Evolutionary conservation across 1,140 invertebrate genomes (phyloP).

Genomic region (Eueides isabella): DNA sequence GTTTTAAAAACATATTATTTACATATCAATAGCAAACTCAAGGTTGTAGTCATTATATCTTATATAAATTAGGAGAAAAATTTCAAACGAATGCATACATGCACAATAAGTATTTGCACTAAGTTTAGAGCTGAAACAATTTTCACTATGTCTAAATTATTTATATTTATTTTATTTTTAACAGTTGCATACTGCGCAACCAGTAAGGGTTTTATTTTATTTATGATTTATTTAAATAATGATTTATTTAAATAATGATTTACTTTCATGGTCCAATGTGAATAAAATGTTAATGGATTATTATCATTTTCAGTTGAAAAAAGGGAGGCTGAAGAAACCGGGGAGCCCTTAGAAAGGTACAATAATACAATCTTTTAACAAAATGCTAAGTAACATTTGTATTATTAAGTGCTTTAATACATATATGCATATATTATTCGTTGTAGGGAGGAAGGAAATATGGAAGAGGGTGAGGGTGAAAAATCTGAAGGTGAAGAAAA

Average conservation of each 20-base stretch:
- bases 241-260: background rate
- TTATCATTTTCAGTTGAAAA: constrained; percentile 13
- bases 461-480: background rate
- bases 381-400: no score
- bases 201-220: constrained; percentile 7
- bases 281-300: background rate
- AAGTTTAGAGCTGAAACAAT: background rate
- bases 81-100: constrained; percentile 19
- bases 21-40: constrained; percentile 30
- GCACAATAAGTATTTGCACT: constrained; percentile 18
- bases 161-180: constrained; percentile 17
- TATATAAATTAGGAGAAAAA: constrained; percentile 28
- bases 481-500: background rate
- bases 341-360: background rate
- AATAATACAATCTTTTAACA: background rate
- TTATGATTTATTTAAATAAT: background rate
- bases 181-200: constrained; percentile 24
- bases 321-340: constrained; percentile 15
- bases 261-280: background rate
- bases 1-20: constrained; percentile 5
- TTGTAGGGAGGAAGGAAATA: background rate
- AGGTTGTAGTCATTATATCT: constrained; percentile 13
- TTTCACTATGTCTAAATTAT: constrained; percentile 14
- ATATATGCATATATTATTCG: background rate
- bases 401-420: no score